Percentiles rank a stretch among this genome's conserved stretches.
phyloP scores from a whole-genome alignment of 2,113 vertebrate species.

The Rattus norvegicus region GRCr8 NC_086023.1:66602501-66603000 shows the following conservation, averaged over 20 bases:
- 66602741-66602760: neutral
- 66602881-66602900: neutral
- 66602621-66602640: neutral
- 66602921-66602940: too few relatives aligned
- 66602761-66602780: neutral
- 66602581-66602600: neutral
- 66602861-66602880: neutral
- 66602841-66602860: neutral
- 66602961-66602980: too few relatives aligned
- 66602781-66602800: neutral
- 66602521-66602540: too few relatives aligned
- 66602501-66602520: too few relatives aligned
- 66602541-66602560: too few relatives aligned
- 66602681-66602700: neutral
- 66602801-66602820: neutral
- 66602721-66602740: conserved; percentile 5
- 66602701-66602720: neutral
- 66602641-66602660: neutral
- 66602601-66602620: neutral
- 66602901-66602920: too few relatives aligned
- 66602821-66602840: conserved; percentile 33
- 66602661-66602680: neutral
- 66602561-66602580: too few relatives aligned
- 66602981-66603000: too few relatives aligned
- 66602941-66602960: too few relatives aligned